These are phyloP conservation scores for Festucalex cinctus DNA, from an alignment of 2,113 vertebrate species.

Conservation along the genomic window DNA sequence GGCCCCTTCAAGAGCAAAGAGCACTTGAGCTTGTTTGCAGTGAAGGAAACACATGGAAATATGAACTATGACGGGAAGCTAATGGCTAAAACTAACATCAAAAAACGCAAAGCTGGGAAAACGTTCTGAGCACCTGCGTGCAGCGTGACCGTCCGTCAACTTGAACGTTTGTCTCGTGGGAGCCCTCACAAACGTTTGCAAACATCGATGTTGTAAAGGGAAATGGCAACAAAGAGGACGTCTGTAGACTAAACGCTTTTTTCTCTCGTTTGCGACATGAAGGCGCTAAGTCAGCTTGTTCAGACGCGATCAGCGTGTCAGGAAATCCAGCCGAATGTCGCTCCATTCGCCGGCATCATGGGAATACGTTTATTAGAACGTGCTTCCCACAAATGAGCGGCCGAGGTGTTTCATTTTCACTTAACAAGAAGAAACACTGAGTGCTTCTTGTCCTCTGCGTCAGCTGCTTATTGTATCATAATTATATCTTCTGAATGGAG, in stretches of 20 bases:
- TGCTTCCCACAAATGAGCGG: background rate
- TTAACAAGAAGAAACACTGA: conserved; percentile 11
- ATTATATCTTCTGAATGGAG: background rate
- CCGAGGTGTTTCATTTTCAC: conserved; percentile 63
- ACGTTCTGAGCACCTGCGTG: conserved; percentile 11
- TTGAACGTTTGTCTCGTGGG: conserved; percentile 24
- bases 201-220: conserved; percentile 68
- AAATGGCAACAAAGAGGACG: conserved; percentile 38
- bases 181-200: conserved; percentile 41
- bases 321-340: conserved; percentile 24
- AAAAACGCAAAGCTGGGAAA: conserved; percentile 31
- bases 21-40: background rate
- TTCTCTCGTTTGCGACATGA: background rate
- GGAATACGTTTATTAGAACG: conserved; percentile 3
- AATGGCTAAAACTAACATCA: conserved; percentile 12
- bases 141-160: conserved; percentile 5
- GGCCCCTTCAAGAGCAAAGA: too few species aligned
- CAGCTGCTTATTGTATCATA: background rate
- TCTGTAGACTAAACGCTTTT: background rate
- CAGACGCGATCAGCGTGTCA: conserved; percentile 21
- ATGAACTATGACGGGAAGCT: conserved; percentile 3
- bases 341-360: conserved; percentile 15
- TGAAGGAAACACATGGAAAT: background rate
- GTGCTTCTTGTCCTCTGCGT: background rate
- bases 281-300: background rate